These are phyloP conservation scores for Blastomussa wellsi DNA, from an alignment of 92 coral and sea anemone species.

Conservation along the genomic window DNA sequence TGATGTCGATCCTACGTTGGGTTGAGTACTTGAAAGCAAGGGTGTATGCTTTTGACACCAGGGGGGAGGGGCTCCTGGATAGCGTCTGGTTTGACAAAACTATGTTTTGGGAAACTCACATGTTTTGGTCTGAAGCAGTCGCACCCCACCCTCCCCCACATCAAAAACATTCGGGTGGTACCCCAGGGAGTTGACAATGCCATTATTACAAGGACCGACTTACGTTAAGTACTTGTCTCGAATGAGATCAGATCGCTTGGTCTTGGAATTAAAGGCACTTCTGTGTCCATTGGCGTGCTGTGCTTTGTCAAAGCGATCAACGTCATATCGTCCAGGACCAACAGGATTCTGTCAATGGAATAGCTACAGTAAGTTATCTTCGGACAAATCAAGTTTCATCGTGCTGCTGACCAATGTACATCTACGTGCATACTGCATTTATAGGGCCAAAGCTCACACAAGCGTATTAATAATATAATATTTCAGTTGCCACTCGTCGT, in stretches of 20 bases:
- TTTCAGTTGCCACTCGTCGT: too few relatives aligned
- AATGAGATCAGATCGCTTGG: conserved; percentile 76
- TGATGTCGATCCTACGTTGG: too few relatives aligned
- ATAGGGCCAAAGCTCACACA: too few relatives aligned
- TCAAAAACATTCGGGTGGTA: too few relatives aligned
- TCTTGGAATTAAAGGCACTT: conserved; percentile 88
- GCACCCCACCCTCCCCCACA: too few relatives aligned
- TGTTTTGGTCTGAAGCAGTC: too few relatives aligned
- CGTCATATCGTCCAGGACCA: conserved; percentile 95
- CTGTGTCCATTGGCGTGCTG: conserved; percentile 90
- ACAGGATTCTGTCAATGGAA: conserved; percentile 83
- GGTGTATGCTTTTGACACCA: not conserved
- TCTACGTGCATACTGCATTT: too few relatives aligned
- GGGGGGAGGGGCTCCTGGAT: too few relatives aligned
- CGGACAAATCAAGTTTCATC: not conserved
- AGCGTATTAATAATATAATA: too few relatives aligned
- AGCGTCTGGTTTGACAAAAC: too few relatives aligned
- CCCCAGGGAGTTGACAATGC: not conserved
- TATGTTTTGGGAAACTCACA: too few relatives aligned
- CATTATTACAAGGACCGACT: conserved; percentile 33
- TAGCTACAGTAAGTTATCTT: not conserved
- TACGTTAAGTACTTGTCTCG: conserved; percentile 95
- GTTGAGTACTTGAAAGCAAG: not conserved
- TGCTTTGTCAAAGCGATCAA: conserved; percentile 79
- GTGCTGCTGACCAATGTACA: too few relatives aligned